Conservation (phyloP, 2,797 vertebrate genomes). For the Cephalopachus bancanus region DNA sequence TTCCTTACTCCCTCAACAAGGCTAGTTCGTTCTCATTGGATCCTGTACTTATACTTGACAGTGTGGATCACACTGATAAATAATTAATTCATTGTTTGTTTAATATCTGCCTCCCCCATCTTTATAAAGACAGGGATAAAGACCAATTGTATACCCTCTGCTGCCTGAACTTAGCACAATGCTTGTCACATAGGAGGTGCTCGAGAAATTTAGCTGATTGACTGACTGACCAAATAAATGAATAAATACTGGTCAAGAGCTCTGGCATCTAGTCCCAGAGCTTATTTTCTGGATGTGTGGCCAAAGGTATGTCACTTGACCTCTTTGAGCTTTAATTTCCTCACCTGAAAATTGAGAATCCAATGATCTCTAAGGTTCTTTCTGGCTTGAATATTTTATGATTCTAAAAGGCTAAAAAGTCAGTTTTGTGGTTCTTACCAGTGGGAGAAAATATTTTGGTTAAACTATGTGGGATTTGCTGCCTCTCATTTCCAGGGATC, state of each 20-base stretch:
- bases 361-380: neutral
- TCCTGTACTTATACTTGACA: neutral
- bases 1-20: constrained; percentile 13
- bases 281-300: constrained; percentile 13
- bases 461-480: constrained; percentile 3
- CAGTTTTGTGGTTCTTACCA: constrained; percentile 29
- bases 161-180: neutral
- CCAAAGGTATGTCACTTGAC: neutral
- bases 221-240: neutral
- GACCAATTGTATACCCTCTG: neutral
- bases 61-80: neutral
- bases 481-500: constrained; percentile 5
- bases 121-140: constrained; percentile 2
- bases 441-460: neutral
- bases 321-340: constrained; percentile 32
- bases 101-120: neutral
- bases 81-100: constrained; percentile 26
- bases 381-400: constrained; percentile 42
- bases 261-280: constrained; percentile 2
- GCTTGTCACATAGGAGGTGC: neutral
- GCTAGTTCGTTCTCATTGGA: neutral
- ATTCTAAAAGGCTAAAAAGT: neutral
- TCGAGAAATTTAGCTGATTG: constrained; percentile 50
- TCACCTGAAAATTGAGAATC: constrained; percentile 17
- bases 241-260: neutral